Base-by-base conservation (phyloP, 2,888 invertebrate genomes). In the Platycheirus rosarum region DNA sequence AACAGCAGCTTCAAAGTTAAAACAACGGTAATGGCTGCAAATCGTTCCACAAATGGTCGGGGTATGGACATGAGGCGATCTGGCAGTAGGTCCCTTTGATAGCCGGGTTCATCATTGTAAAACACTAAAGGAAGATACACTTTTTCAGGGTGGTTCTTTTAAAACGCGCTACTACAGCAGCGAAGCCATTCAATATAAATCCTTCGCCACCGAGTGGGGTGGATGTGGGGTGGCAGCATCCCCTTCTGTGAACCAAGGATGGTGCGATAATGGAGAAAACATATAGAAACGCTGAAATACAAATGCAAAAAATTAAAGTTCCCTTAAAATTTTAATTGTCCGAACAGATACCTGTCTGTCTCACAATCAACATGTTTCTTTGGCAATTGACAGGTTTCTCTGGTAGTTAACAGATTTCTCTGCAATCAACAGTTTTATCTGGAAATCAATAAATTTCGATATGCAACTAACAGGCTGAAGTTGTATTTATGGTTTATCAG, bases 11-110 rank as follows among this genome's bases (percentile, higher is more conserved):
- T 32, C 26, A 57, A 71, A 48, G 77, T 77, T 77, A 73, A 82
- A 82, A 73, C 82, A 82, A 77, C 82, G 77, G 82, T 82, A 82
- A 82, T 82, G 71, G 71, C 71, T 77, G 82, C 82, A 71, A 82
- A 77, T 82, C 82, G 71, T 57, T 82, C 63, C 77, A 77, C 77
- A 82, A 82, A 82, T 82, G 82, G 68, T 77, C 57, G 62, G 82
- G 71, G 71, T 55, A 73, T 77, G 44, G 68, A 68, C 73, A 82
- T 82, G 73, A 82, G 77, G 82, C 82, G 82, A 82, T 73, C 71
- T 32, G 66, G 77, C 37, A 63, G 71, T 68, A 63, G 66, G 46
- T 66, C 55, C 76, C 29, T 60, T 18, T 71, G 71, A 68, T 77
- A 73, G 46, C 63, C 62, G 55, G 71, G 66, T 77, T 77, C 82